phyloP scores from a whole-genome alignment of 2,888 invertebrate species.

The Strigamia maritima region DNA sequence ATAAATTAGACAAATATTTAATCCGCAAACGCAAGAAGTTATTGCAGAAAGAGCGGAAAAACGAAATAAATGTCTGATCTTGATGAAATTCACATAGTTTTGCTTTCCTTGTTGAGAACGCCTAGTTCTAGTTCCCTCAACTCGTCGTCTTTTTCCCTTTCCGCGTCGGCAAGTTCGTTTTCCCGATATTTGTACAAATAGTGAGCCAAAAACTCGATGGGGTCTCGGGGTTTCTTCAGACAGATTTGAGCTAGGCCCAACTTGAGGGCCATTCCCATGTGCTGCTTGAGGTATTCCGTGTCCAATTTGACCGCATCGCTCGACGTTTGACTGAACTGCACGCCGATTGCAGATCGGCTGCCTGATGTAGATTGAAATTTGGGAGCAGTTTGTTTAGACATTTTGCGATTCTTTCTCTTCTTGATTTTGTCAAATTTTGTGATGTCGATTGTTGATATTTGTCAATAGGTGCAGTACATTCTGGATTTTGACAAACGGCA shows the following conservation, averaged over 20 bases:
- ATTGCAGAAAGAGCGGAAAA: neutral
- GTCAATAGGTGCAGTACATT: no score
- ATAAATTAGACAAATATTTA: slow-evolving; percentile 35
- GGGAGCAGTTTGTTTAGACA: neutral
- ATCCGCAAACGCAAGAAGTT: slow-evolving; percentile 31
- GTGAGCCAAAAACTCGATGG: slow-evolving; percentile 34
- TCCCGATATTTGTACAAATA: slow-evolving; percentile 21
- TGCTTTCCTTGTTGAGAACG: neutral
- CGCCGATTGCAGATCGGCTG: neutral
- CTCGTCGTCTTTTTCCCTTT: slow-evolving; percentile 24
- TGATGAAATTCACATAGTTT: neutral
- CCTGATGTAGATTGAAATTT: neutral
- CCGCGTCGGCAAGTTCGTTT: slow-evolving; percentile 1
- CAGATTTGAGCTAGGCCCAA: slow-evolving; percentile 31
- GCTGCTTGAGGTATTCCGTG: neutral
- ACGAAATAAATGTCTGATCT: neutral
- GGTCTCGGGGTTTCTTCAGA: slow-evolving; percentile 1
- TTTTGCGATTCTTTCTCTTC: neutral
- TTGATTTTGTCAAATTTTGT: no score
- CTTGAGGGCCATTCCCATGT: neutral
- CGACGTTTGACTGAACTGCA: neutral
- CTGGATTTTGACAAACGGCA: no score
- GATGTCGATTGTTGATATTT: no score
- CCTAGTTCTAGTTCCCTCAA: neutral
- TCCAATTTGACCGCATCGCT: neutral